Evolutionary conservation across 2,888 invertebrate species (phyloP), one percentile per base, ranked within the genome.

Genomic region (Synergus gifuensis): DNA sequence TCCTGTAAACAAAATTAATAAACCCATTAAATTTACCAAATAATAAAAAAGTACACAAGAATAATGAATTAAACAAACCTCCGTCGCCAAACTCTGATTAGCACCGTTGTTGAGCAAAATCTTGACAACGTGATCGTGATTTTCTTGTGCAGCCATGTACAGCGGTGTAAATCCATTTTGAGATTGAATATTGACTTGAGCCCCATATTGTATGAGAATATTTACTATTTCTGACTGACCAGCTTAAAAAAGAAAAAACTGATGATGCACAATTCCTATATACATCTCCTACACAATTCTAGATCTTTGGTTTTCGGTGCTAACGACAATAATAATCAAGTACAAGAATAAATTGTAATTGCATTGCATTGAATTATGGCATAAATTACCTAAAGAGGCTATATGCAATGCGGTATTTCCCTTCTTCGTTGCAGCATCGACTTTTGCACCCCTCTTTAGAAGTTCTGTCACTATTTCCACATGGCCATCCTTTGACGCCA

Each of bases 81-180:
- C 99, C 54, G 99, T 99, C 73, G 99, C 98, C 76, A 99, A 94
- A 73, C 97, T 97, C 92, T 99, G 99, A 92, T 98, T 99, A 83
- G 99, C 99, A 67, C 98, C 98, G 90, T 98, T 98, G 54, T 96
- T 95, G 79, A 99, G 93, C 80, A 99, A 94, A 93, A 97, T 96
- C 90, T 97, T 96, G 84, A 99, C 99, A 87, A 98, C 98, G 9
- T 95, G 95, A 83, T 98, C 98, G 91, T 99, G 98, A 92, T 98
- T 98, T 92, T 98, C 98, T 93, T 98, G 99, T 12, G 99, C 98
- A 4, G 98, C 98, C 99, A 99, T 99, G 92, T 99, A 99, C 66
- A 99, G 94, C 0, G 99, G 99, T 0, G 99, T 99, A 93, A 99
- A 99, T 66, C 99, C 99, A 91, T 98, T 98, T 86, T 98, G 96